phyloP scores from a whole-genome alignment of 2,113 vertebrate species.

The Tenrec ecaudatus region DNA sequence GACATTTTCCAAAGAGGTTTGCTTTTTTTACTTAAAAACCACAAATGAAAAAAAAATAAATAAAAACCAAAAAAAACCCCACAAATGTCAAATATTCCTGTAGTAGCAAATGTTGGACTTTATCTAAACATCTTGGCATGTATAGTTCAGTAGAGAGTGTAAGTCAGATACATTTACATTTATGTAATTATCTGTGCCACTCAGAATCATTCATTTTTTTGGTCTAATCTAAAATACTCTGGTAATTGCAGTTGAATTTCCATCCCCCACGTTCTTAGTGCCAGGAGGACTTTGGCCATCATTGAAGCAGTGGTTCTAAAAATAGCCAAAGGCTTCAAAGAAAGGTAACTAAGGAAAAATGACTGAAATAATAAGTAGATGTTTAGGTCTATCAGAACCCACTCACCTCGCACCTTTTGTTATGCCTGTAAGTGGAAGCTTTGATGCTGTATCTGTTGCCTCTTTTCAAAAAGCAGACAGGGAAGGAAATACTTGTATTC shows the following conservation, averaged over 20 bases:
- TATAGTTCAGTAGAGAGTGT: not conserved
- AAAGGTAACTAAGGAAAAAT: constrained; percentile 52
- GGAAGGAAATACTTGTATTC: constrained; percentile 58
- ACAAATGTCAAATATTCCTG: not conserved
- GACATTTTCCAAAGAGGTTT: not conserved
- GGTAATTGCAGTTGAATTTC: not conserved
- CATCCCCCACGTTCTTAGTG: not conserved
- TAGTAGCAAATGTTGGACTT: not conserved
- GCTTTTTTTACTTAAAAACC: not conserved
- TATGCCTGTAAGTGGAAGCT: constrained; percentile 55
- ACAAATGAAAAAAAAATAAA: too few species aligned
- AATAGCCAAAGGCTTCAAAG: constrained; percentile 52
- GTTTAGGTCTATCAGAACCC: constrained; percentile 51
- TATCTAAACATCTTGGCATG: not conserved
- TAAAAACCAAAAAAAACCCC: too few species aligned
- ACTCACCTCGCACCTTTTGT: constrained; percentile 51
- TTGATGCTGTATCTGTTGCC: constrained; percentile 58
- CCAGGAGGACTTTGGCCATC: constrained; percentile 25
- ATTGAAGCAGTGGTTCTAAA: constrained; percentile 63
- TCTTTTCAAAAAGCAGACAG: constrained; percentile 65
- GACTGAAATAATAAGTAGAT: constrained; percentile 47
- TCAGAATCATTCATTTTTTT: not conserved
- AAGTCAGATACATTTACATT: not conserved
- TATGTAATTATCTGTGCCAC: constrained; percentile 28
- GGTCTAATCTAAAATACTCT: not conserved